These are phyloP conservation scores for Plutomurus gul DNA, from an alignment of 1,140 invertebrate genomes.

Conservation along the genomic window DNA sequence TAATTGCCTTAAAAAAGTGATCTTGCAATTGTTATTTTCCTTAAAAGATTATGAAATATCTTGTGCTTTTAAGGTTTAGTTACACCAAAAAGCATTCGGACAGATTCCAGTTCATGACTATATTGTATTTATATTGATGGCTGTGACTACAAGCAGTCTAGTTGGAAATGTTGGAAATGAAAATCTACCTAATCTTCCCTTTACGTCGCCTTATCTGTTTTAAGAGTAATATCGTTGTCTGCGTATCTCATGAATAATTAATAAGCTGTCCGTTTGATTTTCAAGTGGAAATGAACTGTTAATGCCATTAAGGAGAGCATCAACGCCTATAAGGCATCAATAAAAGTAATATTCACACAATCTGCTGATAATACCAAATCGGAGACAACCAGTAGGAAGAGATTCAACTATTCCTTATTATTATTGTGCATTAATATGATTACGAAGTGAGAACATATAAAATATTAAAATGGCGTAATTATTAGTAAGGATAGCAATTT, in stretches of 20 bases:
- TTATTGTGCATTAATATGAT: background rate
- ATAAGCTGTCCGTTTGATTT: background rate
- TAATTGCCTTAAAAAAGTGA: too few species aligned
- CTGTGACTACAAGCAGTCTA: too few species aligned
- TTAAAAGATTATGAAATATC: too few species aligned
- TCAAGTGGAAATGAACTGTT: background rate
- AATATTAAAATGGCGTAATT: background rate
- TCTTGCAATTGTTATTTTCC: too few species aligned
- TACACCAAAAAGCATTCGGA: too few species aligned
- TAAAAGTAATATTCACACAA: background rate
- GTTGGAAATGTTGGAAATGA: background rate
- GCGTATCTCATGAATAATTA: background rate
- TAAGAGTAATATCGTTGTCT: background rate
- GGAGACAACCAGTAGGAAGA: too few species aligned
- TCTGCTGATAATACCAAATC: background rate
- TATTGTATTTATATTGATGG: too few species aligned
- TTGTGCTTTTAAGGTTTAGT: too few species aligned
- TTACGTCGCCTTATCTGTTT: background rate
- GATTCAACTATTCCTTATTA: background rate
- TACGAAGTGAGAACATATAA: background rate
- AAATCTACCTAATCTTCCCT: background rate
- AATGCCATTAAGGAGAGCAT: background rate
- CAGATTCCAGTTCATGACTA: too few species aligned
- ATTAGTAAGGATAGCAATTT: background rate
- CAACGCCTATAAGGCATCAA: background rate